Evolutionary conservation across 2,888 invertebrate genomes (phyloP).

Genomic region (Cryptus viduatorius): DNA sequence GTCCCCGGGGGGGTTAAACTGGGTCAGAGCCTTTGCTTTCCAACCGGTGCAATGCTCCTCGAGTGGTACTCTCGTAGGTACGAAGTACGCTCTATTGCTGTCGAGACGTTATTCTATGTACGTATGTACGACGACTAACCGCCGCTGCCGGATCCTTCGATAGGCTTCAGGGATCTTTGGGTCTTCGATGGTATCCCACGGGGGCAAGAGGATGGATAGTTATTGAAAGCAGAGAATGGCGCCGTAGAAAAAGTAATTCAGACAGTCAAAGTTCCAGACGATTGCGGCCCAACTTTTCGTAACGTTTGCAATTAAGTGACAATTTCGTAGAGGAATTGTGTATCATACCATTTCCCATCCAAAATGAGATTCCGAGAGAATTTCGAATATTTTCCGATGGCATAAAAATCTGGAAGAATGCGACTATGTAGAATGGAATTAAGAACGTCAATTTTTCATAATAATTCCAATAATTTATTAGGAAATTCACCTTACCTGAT

Average conservation of each 20-base stretch:
- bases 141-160: constrained; percentile 9
- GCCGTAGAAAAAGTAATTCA: too few species aligned
- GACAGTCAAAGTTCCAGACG: too few species aligned
- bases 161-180: neutral
- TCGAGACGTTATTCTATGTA: constrained; percentile 10
- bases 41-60: constrained; percentile 54
- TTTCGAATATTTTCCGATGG: too few species aligned
- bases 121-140: neutral
- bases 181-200: neutral
- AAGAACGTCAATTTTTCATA: too few species aligned
- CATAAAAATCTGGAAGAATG: too few species aligned
- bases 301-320: too few species aligned
- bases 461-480: too few species aligned
- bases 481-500: too few species aligned
- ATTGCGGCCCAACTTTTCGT: too few species aligned
- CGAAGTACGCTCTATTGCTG: constrained; percentile 26
- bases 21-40: constrained; percentile 64
- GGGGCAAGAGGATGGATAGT: neutral
- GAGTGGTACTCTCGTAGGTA: constrained; percentile 31
- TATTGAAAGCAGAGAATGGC: neutral
- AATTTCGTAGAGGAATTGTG: neutral
- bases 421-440: too few species aligned
- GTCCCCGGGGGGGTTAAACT: constrained; percentile 56
- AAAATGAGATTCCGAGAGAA: too few species aligned
- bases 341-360: neutral